These are phyloP conservation scores for Frieseomelitta varia DNA, from an alignment of 1,140 invertebrate genomes.

Conservation along the genomic window DNA sequence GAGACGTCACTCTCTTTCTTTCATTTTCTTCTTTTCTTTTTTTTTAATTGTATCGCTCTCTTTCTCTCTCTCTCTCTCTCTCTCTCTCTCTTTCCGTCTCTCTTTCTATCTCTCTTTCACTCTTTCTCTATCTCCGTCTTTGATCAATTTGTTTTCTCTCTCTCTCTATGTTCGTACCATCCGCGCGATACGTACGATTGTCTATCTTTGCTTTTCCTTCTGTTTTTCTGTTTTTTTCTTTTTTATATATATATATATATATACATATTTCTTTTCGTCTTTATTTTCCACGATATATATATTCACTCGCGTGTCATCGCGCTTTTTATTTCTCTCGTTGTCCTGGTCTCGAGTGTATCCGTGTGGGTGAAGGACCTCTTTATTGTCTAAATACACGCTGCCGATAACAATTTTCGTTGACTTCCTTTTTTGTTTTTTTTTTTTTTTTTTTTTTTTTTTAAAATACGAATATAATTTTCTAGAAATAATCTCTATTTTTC, in stretches of 20 bases:
- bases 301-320: conserved; percentile 2
- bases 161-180: conserved; percentile 21
- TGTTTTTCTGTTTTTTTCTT: conserved; percentile 7
- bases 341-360: conserved; percentile 64
- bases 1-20: conserved; percentile 61
- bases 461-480: no score
- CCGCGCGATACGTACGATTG: conserved; percentile 25
- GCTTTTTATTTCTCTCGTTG: conserved; percentile 44
- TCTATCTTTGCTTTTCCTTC: background rate
- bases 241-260: background rate
- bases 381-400: background rate
- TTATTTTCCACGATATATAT: no score
- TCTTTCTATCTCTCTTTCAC: conserved; percentile 57
- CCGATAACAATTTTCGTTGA: conserved; percentile 30
- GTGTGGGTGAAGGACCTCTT: conserved; percentile 45
- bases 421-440: no score
- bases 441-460: no score
- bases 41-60: conserved; percentile 54
- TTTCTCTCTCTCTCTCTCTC: conserved; percentile 53
- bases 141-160: conserved; percentile 54
- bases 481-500: background rate
- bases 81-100: conserved; percentile 57
- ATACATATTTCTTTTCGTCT: background rate
- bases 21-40: background rate
- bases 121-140: conserved; percentile 64